Evolutionary conservation across 2,797 vertebrate species (phyloP).

Genomic region (Allenopithecus nigroviridis): DNA sequence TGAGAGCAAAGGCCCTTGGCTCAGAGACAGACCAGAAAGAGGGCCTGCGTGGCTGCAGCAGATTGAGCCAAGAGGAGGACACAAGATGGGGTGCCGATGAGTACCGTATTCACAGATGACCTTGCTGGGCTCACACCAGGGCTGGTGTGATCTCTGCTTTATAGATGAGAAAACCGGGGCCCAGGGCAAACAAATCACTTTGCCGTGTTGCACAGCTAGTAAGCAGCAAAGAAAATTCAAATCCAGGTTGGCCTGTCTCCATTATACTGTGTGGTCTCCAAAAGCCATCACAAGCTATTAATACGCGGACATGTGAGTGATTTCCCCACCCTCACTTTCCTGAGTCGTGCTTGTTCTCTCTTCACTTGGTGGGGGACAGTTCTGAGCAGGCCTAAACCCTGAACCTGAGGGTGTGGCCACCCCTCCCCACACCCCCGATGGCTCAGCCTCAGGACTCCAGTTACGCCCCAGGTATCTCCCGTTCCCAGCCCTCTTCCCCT

Average conservation of each 20-base stretch:
- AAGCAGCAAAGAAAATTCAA: neutral
- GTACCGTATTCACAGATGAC: neutral
- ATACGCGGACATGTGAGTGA: fast-evolving
- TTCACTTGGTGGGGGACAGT: too few relatives aligned
- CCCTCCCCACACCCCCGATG: neutral
- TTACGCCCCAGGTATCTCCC: neutral
- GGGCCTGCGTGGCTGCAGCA: neutral
- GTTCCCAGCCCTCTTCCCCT: neutral
- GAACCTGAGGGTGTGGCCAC: neutral
- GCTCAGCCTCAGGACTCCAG: neutral
- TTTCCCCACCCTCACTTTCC: neutral
- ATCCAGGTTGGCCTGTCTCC: neutral
- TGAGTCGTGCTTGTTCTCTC: neutral
- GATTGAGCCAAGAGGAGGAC: neutral
- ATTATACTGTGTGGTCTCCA: neutral
- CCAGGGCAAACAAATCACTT: neutral
- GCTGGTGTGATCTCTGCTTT: neutral
- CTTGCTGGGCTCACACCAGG: neutral
- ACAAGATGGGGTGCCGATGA: neutral
- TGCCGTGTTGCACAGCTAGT: neutral
- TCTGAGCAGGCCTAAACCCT: neutral
- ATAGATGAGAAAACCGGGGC: neutral
- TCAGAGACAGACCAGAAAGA: neutral
- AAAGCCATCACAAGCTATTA: neutral
- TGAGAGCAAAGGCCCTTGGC: neutral